Conservation (phyloP, 1,140 invertebrate genomes). For the Augochlora pura region DNA sequence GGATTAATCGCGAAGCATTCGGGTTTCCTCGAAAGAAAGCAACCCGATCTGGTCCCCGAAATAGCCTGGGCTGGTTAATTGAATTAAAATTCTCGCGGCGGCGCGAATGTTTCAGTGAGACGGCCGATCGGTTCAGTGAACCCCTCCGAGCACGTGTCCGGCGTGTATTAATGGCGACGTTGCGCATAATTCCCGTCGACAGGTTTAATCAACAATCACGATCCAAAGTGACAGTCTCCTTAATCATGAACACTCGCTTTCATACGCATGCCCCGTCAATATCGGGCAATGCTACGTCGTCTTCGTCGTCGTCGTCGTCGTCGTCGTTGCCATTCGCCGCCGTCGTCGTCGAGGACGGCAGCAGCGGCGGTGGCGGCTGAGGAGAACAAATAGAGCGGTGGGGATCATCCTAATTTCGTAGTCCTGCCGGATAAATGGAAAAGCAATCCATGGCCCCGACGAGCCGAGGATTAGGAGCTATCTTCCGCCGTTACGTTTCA, state of each 20-base stretch:
- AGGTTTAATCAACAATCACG: constrained; percentile 50
- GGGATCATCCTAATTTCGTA: constrained; percentile 47
- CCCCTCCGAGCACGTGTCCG: neutral
- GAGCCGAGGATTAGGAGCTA: constrained; percentile 63
- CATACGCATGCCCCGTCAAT: constrained; percentile 22
- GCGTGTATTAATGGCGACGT: constrained; percentile 13
- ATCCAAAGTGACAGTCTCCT: constrained; percentile 46
- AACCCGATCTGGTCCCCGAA: no score
- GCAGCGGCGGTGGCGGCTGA: neutral
- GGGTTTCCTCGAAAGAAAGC: no score
- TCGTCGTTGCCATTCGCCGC: neutral
- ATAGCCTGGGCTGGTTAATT: neutral
- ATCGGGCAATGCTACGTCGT: neutral
- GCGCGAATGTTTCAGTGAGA: constrained; percentile 15
- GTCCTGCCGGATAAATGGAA: constrained; percentile 43
- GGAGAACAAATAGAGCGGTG: neutral
- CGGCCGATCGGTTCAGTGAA: constrained; percentile 18
- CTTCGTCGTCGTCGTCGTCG: neutral
- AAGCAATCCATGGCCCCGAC: constrained; percentile 63
- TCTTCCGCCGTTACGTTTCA: constrained; percentile 68
- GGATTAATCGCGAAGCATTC: no score
- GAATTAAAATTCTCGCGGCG: neutral
- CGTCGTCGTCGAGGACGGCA: neutral
- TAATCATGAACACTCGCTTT: constrained; percentile 41
- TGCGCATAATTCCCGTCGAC: constrained; percentile 40